Percentiles rank a stretch among this genome's conserved stretches.
Conservation (phyloP, 1,140 invertebrate species). For the Zelostemma sp. region DNA sequence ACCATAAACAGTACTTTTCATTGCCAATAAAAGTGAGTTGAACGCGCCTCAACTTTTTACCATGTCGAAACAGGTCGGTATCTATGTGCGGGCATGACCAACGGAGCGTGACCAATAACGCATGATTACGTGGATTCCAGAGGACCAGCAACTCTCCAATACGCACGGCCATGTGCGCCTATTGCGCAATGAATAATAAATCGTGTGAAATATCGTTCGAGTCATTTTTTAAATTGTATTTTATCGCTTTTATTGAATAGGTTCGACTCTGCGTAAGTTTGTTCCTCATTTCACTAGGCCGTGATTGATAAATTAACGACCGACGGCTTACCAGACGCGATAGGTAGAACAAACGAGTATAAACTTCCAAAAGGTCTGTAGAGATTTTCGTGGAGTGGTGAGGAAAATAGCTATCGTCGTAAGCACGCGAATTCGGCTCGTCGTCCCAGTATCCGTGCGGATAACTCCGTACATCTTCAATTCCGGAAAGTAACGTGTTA, state of each 20-base stretch:
- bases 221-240: not conserved
- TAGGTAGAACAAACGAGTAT: conserved; percentile 29
- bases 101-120: conserved; percentile 45
- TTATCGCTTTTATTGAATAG: not conserved
- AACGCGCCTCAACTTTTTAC: conserved; percentile 27
- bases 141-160: conserved; percentile 41
- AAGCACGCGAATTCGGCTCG: conserved; percentile 10
- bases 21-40: conserved; percentile 33
- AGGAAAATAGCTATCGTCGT: conserved; percentile 32
- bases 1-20: not conserved
- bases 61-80: conserved; percentile 14
- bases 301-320: not conserved
- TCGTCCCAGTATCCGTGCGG: conserved; percentile 40
- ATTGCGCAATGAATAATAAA: conserved; percentile 37
- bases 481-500: conserved; percentile 42
- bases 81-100: conserved; percentile 31
- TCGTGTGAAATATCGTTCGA: not conserved
- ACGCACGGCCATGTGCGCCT: conserved; percentile 13
- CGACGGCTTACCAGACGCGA: not conserved
- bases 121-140: conserved; percentile 46
- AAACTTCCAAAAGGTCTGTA: conserved; percentile 38
- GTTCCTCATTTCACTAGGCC: too few relatives aligned
- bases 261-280: not conserved
- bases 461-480: conserved; percentile 49
- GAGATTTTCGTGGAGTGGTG: conserved; percentile 34